Base-by-base conservation (phyloP, 2,888 invertebrate genomes). In the Arctia plantaginis region DNA sequence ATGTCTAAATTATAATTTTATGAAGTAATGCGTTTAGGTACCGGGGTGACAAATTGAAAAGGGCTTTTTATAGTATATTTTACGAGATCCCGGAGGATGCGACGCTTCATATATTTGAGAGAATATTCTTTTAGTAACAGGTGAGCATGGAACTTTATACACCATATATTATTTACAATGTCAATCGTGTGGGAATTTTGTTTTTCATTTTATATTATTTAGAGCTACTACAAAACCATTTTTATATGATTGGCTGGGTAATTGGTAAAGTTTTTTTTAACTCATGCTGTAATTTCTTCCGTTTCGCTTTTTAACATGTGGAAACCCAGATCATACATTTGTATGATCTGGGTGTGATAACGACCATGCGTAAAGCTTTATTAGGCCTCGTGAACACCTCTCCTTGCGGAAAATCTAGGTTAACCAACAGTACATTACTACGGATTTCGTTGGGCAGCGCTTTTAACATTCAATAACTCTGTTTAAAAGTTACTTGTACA, bases 11-110 rank as follows among this genome's bases (percentile, higher is more conserved):
- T 77, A 81, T 77, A 79, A 79, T 81, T 78, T 78, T 71, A 77
- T 68, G 51, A 77, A 87, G 78, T 80, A 76, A 78, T 74, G 73
- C 66, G 69, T 55, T 71, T 76, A 72, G 66, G 66, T 73, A 75
- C 62, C 59, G 39, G 85, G 86, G 88, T 91, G 90, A 90, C 90
- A 91, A 91, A 93, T 93, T 93, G 93, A 92, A 93, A 91, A 90
- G 87, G 86, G 85, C 80, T 87, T 90, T 92, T 92, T 93, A 93
- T 90, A 89, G 89, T 90, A 86, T 87, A 89, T 91, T 93, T 92
- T 92, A 93, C 87, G 90, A 90, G 86, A 79, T 77, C 77, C 72
- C 77, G 81, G 82, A 81, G 86, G 86, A 88, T 85, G 84, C 85
- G 86, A 79, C 84, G 84, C 81, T 85, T 85, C 83, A 83, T 86